A percentile compares a stretch with the other conserved stretches of the same genome.
phyloP scores from a whole-genome alignment of 2,888 invertebrate species.

The Oeneis ivallda region DNA sequence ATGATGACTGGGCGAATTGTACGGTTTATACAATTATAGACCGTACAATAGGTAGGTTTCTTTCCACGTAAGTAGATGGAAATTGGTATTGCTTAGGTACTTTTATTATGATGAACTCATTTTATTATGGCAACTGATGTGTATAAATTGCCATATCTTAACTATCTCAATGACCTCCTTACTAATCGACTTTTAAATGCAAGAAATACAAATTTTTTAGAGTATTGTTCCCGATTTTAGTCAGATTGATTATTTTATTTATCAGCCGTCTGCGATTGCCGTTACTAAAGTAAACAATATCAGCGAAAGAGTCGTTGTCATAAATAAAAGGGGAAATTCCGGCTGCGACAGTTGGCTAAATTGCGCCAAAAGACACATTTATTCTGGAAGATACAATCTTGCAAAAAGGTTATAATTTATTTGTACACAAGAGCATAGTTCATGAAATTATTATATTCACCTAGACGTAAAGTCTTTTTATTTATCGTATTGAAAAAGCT shows the following conservation, averaged over 20 bases:
- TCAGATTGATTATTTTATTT: neutral
- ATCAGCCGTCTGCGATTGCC: constrained; percentile 37
- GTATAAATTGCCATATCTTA: no score
- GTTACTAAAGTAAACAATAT: constrained; percentile 78
- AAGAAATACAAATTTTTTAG: no score
- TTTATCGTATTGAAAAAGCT: neutral
- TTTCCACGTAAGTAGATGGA: no score
- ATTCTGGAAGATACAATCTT: constrained; percentile 35
- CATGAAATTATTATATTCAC: neutral
- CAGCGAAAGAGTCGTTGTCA: constrained; percentile 66
- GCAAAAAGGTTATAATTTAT: constrained; percentile 35
- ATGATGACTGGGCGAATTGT: no score
- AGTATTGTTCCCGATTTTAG: no score
- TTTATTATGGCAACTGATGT: no score
- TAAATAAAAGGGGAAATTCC: constrained; percentile 70
- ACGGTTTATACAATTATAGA: no score
- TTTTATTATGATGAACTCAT: no score
- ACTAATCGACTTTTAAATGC: no score
- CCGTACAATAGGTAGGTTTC: no score
- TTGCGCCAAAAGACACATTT: constrained; percentile 56
- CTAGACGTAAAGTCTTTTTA: neutral
- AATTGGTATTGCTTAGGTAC: no score
- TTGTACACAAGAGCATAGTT: neutral
- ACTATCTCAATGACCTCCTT: no score
- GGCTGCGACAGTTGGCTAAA: constrained; percentile 66